Conservation (phyloP, 2,888 invertebrate species). For the Melinopterus prodromus region DNA sequence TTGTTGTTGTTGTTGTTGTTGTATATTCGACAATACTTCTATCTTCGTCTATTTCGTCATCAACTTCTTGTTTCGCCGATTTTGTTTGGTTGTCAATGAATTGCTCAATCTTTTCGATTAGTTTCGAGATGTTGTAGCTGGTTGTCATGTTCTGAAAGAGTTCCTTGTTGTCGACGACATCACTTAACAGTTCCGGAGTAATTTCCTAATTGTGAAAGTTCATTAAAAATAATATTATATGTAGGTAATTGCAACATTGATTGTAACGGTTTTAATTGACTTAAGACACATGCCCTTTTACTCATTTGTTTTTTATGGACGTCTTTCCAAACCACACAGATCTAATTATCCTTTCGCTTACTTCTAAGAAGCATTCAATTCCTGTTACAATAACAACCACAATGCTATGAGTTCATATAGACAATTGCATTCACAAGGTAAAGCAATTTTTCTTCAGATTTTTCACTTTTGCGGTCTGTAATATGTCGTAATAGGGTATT, state of each 20-base stretch:
- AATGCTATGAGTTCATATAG: neutral
- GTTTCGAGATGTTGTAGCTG: constrained; percentile 1
- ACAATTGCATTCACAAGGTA: neutral
- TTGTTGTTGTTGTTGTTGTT: neutral
- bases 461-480: neutral
- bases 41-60: neutral
- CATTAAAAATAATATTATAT: neutral
- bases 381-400: neutral
- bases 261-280: neutral
- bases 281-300: neutral
- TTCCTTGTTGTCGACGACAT: neutral
- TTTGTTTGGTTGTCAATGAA: constrained; percentile 16
- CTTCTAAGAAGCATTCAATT: neutral
- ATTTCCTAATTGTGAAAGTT: neutral
- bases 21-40: constrained; percentile 4
- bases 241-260: neutral
- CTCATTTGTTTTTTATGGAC: neutral
- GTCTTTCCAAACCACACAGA: neutral
- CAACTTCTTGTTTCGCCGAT: constrained; percentile 25
- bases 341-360: neutral
- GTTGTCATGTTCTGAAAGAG: neutral
- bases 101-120: constrained; percentile 16
- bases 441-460: neutral
- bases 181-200: neutral
- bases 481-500: neutral